Evolutionary conservation across 2,113 vertebrate species (phyloP), one percentile per base, ranked within the genome.

Genomic region (Pardalotus punctatus): DNA sequence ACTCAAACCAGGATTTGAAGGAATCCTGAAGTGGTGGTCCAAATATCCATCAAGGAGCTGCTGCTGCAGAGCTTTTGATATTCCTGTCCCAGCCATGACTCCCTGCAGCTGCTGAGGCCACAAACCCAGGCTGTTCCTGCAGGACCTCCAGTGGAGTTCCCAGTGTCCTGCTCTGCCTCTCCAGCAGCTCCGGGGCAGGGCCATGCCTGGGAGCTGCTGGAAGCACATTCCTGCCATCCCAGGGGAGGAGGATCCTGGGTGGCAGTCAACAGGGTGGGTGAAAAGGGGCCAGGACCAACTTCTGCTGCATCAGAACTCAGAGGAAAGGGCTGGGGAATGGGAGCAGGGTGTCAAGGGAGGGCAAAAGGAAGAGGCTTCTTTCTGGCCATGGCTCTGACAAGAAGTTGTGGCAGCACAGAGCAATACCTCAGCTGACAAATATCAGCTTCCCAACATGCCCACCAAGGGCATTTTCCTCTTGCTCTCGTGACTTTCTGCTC

Each of bases 271-370:
- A 84, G 88, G 76, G 67, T 83, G 69, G 67, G 83, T 70, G 57
- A n/a, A 78, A 83, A 74, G 80, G 93, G 72, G 76, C 88, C 92
- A 95, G 82, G 65, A 83, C 60, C 82, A 93, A 88, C 95, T 96
- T 96, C 96, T 96, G 95, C 96, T 97, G 96, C 94, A 86, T 96
- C 60, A 94, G 79, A 93, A 83, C 62, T 83, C 1, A 0, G 67
- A 70, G 76, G 73, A 92, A 57, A 53, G n/a, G 43, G 47, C 67
- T 62, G 64, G 43, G 81, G 76, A 71, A 9, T 64, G 20, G 43
- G 85, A 88, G 82, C 56, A 83, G 88, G 33, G 27, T 0, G 0
- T 10, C 82, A 88, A 70, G 69, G 74, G 93, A 31, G 74, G 51
- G 40, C 45, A 28, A 62, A 80, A 81, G 22, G 29, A 86, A 50